Evolutionary conservation across 2,113 vertebrate species (phyloP).

Genomic region (Spea bombifrons): DNA sequence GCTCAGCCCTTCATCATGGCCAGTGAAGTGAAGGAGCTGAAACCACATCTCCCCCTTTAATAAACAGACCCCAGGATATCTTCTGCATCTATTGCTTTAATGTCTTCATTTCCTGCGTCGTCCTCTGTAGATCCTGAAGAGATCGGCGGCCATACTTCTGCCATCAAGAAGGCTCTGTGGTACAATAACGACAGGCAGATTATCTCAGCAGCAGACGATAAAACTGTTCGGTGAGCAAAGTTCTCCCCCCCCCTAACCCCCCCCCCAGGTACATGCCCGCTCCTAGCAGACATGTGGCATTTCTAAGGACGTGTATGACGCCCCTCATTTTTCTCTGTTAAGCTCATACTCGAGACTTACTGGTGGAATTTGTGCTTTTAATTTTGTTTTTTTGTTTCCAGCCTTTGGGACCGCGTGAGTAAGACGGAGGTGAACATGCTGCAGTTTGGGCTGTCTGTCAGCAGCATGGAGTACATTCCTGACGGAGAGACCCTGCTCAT

Average conservation of each 20-base stretch:
- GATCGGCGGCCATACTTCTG: constrained; percentile 88
- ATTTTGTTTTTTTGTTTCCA: constrained; percentile 51
- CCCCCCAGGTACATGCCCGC: not conserved
- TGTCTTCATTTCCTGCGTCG: not conserved
- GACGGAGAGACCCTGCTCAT: constrained; percentile 90
- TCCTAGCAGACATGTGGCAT: too few species aligned
- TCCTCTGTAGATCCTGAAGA: constrained; percentile 78
- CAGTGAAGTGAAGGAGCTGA: not conserved
- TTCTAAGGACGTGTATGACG: too few species aligned
- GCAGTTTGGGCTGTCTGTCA: constrained; percentile 83
- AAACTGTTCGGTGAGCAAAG: constrained; percentile 85
- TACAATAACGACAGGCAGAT: constrained; percentile 91
- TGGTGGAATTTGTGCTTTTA: not conserved
- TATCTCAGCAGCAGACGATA: constrained; percentile 91
- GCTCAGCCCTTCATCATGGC: too few species aligned
- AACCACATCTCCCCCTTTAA: not conserved
- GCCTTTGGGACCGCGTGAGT: constrained; percentile 89
- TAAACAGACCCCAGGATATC: too few species aligned
- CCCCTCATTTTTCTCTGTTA: not conserved
- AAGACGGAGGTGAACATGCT: constrained; percentile 84
- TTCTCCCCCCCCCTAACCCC: not conserved
- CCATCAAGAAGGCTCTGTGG: constrained; percentile 96
- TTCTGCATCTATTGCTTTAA: not conserved
- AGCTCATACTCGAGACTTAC: not conserved
- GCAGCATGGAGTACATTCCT: constrained; percentile 94